Conservation (phyloP, 1,140 invertebrate species). For the Drosophila tristis region DNA sequence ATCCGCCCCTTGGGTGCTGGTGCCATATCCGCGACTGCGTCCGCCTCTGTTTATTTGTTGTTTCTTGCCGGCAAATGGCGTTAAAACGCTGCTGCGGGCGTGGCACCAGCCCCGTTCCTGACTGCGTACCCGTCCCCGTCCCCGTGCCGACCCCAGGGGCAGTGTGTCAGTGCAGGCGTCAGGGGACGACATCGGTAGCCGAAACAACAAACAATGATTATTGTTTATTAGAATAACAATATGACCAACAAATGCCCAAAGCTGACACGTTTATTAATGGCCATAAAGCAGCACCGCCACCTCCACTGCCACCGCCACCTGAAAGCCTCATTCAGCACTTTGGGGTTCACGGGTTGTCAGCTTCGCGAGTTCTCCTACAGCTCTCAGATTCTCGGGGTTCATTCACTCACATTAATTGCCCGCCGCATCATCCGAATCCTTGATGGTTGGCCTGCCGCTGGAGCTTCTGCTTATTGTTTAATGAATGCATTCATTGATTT, state of each 20-base stretch:
- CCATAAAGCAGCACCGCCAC: not conserved
- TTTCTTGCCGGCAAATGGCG: slow-evolving; percentile 4
- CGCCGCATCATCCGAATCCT: slow-evolving; percentile 17
- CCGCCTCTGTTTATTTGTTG: too few species aligned
- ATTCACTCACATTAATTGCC: slow-evolving; percentile 47
- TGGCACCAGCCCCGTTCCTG: slow-evolving; percentile 8
- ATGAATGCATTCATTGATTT: slow-evolving; percentile 56
- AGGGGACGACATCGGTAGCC: slow-evolving; percentile 18
- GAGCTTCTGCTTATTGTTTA: slow-evolving; percentile 44
- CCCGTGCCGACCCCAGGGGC: not conserved
- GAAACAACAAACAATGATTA: slow-evolving; percentile 42
- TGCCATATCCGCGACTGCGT: too few species aligned
- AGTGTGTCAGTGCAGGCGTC: not conserved
- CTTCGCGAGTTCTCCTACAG: slow-evolving; percentile 1
- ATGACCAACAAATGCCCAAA: slow-evolving; percentile 25
- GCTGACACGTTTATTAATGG: slow-evolving; percentile 46
- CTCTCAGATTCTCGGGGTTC: slow-evolving; percentile 14
- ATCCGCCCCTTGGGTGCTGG: too few species aligned
- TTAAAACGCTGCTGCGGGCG: slow-evolving; percentile 41
- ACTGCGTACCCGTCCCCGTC: too few species aligned
- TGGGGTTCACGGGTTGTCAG: not conserved
- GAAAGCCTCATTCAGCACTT: slow-evolving; percentile 13
- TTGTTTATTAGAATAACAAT: slow-evolving; percentile 55
- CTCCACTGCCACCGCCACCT: too few species aligned
- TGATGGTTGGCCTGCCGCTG: slow-evolving; percentile 4